Evolutionary conservation across 2,113 vertebrate species (phyloP).

Genomic region (Campylorhamphus procurvoides): DNA sequence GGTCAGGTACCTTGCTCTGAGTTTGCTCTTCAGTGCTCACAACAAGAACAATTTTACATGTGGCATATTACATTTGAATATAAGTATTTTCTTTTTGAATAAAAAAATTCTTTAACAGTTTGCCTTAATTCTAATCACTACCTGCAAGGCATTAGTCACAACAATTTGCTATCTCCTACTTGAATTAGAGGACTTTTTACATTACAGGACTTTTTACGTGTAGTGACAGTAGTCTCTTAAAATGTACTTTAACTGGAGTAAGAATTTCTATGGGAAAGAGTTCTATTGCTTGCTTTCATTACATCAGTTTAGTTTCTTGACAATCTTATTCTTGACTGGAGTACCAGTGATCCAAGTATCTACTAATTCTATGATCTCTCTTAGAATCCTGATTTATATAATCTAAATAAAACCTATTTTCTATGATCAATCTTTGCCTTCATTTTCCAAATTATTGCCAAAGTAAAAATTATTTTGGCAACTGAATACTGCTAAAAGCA

Average conservation of each 20-base stretch:
- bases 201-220: neutral
- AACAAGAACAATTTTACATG: neutral
- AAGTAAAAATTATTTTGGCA: neutral
- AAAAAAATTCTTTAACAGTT: neutral
- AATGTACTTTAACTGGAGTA: neutral
- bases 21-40: neutral
- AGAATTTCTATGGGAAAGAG: neutral
- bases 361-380: neutral
- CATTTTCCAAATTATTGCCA: neutral
- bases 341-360: neutral
- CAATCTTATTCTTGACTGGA: neutral
- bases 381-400: neutral
- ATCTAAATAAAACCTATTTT: neutral
- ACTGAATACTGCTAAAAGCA: neutral
- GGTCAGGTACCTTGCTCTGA: neutral
- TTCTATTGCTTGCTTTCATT: neutral
- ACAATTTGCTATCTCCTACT: neutral
- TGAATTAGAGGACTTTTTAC: neutral
- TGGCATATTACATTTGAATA: neutral
- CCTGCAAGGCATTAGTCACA: neutral
- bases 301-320: neutral
- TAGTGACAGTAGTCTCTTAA: neutral
- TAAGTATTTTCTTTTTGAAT: neutral
- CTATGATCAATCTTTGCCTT: neutral
- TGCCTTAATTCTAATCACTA: neutral